Conservation (phyloP, 2,888 invertebrate genomes). For the Tineola bisselliella region DNA sequence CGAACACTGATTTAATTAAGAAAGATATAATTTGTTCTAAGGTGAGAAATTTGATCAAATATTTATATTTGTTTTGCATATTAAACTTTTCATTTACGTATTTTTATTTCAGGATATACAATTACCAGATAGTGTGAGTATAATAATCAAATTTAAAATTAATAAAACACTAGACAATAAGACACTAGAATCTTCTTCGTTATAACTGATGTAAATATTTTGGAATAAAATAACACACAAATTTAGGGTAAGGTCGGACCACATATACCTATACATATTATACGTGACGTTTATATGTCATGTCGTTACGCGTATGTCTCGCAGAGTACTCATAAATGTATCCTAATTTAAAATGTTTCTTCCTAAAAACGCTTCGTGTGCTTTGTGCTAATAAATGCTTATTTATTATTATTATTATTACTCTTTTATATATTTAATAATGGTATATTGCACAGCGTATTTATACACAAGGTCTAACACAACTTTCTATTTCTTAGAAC, state of each 20-base stretch:
- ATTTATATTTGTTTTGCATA: background rate
- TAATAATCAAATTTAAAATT: no score
- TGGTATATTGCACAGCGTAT: background rate
- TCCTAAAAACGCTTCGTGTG: background rate
- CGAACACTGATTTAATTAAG: constrained; percentile 19
- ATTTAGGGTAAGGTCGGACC: no score
- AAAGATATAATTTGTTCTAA: background rate
- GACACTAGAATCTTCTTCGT: no score
- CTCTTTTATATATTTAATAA: background rate
- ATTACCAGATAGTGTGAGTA: constrained; percentile 42
- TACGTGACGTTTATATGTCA: no score
- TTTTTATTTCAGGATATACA: constrained; percentile 35
- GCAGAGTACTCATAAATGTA: no score
- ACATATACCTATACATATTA: no score
- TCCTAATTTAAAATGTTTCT: no score
- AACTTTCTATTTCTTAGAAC: constrained; percentile 1
- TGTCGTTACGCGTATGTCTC: no score
- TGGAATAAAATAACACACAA: no score
- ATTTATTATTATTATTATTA: background rate
- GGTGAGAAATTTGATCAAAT: background rate
- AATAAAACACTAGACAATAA: no score
- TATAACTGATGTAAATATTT: no score
- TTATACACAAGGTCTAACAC: background rate
- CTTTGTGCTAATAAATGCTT: constrained; percentile 5
- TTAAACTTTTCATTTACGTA: background rate